phyloP scores from a whole-genome alignment of 2,113 vertebrate species.

The Xerus inauris region DNA sequence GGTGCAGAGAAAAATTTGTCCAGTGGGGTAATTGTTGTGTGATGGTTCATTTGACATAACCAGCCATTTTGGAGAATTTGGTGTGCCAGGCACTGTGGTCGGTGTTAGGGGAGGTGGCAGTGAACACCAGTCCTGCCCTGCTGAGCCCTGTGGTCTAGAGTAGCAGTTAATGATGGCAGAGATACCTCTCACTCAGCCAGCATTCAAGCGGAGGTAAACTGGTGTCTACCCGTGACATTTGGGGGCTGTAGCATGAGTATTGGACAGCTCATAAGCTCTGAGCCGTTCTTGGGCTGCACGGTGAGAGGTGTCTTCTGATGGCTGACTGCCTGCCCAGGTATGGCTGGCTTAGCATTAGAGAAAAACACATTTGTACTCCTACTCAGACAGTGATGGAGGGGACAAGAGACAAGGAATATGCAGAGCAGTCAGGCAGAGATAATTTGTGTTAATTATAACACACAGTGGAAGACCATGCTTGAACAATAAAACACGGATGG shows the following conservation, averaged over 20 bases:
- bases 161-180: background rate
- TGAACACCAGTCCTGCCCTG: background rate
- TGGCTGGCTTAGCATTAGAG: background rate
- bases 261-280: background rate
- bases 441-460: background rate
- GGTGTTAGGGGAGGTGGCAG: rapidly evolving
- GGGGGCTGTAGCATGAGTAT: background rate
- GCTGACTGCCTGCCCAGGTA: background rate
- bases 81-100: too few species aligned
- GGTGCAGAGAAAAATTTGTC: too few species aligned
- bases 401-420: background rate
- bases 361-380: background rate
- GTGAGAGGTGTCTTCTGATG: background rate
- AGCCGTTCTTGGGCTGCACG: background rate
- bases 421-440: background rate
- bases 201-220: background rate
- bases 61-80: background rate
- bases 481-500: background rate
- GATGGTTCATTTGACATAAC: background rate
- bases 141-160: background rate
- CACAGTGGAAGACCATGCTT: background rate
- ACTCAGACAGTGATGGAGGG: background rate
- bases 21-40: background rate
- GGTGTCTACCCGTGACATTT: background rate
- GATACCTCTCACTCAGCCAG: background rate